A percentile compares a stretch with the other conserved stretches of the same genome.
Conservation (phyloP, 2,113 vertebrate genomes). For the Nothobranchius kuhntae region DNA sequence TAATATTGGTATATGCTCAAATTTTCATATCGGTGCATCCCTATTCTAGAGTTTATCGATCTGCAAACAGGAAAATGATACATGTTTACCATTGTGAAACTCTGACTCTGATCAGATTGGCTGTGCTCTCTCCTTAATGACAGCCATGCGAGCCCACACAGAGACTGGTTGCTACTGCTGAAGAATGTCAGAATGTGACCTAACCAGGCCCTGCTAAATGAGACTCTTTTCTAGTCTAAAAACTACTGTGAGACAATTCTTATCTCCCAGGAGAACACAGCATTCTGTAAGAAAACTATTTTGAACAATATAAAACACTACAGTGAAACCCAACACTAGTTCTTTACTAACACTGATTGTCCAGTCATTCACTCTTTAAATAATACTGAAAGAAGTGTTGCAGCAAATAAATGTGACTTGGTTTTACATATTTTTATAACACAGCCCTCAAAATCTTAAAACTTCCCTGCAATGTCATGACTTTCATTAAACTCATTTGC, state of each 20-base stretch:
- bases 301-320: not conserved
- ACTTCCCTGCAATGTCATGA: too few species aligned
- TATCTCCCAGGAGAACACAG: not conserved
- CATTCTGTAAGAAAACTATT: not conserved
- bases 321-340: not conserved
- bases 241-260: conserved; percentile 23
- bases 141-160: conserved; percentile 36
- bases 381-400: not conserved
- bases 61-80: conserved; percentile 25
- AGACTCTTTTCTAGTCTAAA: conserved; percentile 11
- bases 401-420: too few species aligned
- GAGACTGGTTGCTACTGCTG: conserved; percentile 39
- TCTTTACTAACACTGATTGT: too few species aligned
- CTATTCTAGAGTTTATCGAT: not conserved
- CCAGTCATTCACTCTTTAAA: not conserved
- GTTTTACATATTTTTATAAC: too few species aligned
- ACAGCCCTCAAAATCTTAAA: too few species aligned
- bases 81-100: conserved; percentile 6
- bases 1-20: too few species aligned
- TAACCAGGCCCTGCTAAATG: conserved; percentile 44
- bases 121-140: conserved; percentile 31
- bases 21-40: too few species aligned
- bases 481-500: too few species aligned
- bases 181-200: conserved; percentile 68
- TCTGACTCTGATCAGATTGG: conserved; percentile 15